Evolutionary conservation across 2,113 vertebrate species (phyloP).

Genomic region (Acrocephalus arundinaceus): DNA sequence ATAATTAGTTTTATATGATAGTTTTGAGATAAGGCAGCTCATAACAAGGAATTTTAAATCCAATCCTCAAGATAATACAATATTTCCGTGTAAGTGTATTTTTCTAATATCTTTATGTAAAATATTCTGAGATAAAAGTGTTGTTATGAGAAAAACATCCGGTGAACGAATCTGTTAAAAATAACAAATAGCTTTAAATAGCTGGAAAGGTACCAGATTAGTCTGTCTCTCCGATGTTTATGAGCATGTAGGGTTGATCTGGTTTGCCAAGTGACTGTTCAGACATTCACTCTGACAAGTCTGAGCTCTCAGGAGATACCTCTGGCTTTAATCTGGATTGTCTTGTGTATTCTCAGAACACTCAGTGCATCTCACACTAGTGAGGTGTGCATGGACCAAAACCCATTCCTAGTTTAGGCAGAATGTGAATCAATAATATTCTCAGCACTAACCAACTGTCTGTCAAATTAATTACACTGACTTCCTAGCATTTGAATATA

Average conservation of each 20-base stretch:
- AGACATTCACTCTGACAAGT: not conserved
- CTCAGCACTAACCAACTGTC: not conserved
- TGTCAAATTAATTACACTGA: not conserved
- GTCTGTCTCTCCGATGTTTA: not conserved
- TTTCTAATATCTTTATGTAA: not conserved
- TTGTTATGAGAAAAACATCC: not conserved
- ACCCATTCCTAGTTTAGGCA: not conserved
- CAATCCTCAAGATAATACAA: not conserved
- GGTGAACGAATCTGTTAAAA: constrained; percentile 20
- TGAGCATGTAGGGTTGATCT: not conserved
- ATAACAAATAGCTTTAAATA: constrained; percentile 12
- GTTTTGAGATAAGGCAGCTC: not conserved
- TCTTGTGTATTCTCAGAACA: not conserved
- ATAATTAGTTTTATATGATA: not conserved
- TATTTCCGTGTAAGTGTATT: not conserved
- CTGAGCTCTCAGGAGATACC: not conserved
- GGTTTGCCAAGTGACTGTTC: not conserved
- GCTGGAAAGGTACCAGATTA: not conserved
- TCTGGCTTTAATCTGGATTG: not conserved
- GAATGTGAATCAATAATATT: not conserved
- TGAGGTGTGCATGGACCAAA: not conserved
- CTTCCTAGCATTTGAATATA: not conserved
- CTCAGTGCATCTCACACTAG: not conserved
- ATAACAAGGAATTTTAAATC: not conserved
- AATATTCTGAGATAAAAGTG: not conserved